A percentile compares a stretch with the other conserved stretches of the same genome.
phyloP scores from a whole-genome alignment of 2,113 vertebrate species.

The Callionymus lyra region DNA sequence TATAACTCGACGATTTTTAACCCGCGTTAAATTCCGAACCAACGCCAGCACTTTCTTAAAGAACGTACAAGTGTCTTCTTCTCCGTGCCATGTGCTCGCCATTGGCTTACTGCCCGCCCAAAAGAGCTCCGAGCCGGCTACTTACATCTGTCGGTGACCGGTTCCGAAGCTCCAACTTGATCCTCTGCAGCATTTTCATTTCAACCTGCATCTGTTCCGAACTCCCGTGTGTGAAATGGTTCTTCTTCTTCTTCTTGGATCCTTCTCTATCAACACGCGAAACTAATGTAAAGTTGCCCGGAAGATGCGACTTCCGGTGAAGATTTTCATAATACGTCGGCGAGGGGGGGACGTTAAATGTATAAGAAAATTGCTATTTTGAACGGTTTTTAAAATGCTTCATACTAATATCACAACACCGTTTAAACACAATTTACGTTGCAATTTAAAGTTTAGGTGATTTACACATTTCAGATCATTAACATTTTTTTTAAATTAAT shows the following conservation, averaged over 20 bases:
- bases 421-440: too few species aligned
- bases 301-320: not conserved
- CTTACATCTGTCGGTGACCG: slow-evolving; percentile 62
- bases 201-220: slow-evolving; percentile 18
- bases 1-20: too few species aligned
- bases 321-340: slow-evolving; percentile 10
- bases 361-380: too few species aligned
- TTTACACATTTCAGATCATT: too few species aligned
- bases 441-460: too few species aligned
- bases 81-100: slow-evolving; percentile 46
- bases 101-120: not conserved
- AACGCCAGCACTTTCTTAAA: not conserved
- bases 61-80: too few species aligned
- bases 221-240: slow-evolving; percentile 11
- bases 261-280: slow-evolving; percentile 48
- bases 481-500: too few species aligned
- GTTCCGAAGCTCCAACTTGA: slow-evolving; percentile 59
- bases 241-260: slow-evolving; percentile 24
- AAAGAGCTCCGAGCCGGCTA: not conserved
- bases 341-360: not conserved
- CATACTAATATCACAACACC: too few species aligned
- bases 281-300: slow-evolving; percentile 13
- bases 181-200: slow-evolving; percentile 64
- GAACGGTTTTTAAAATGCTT: too few species aligned
- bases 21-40: too few species aligned